Evolutionary conservation across 2,113 vertebrate species (phyloP).

Genomic region (Turdus rufiventris): DNA sequence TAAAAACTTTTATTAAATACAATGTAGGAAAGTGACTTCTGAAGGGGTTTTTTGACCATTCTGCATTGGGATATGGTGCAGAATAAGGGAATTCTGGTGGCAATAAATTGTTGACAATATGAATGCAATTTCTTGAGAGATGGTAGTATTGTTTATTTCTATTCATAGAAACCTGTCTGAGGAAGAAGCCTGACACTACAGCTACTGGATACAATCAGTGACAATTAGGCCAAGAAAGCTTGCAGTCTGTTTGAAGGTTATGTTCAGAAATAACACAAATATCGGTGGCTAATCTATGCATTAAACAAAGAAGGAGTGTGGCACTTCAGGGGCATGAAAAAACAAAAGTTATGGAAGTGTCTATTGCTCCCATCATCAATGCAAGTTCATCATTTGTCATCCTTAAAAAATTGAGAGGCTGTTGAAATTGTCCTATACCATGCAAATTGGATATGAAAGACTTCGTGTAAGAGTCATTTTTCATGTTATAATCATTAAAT

Average conservation of each 20-base stretch:
- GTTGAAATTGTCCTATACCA: not conserved
- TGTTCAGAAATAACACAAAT: not conserved
- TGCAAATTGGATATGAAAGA: not conserved
- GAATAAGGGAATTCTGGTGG: not conserved
- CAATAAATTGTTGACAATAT: not conserved
- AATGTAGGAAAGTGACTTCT: not conserved
- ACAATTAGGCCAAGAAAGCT: not conserved
- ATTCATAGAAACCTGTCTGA: not conserved
- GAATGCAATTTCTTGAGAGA: not conserved
- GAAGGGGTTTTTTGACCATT: not conserved
- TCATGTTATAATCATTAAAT: not conserved
- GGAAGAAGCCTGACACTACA: not conserved
- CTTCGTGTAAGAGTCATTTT: not conserved
- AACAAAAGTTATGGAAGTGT: not conserved
- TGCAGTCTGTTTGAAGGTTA: not conserved
- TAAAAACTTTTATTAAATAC: not conserved
- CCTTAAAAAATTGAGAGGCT: not conserved
- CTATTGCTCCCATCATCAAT: not conserved
- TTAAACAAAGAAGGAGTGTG: not conserved
- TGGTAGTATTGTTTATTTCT: not conserved
- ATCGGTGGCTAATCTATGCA: not conserved
- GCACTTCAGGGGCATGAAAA: not conserved
- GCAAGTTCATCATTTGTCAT: not conserved
- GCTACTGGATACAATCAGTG: not conserved
- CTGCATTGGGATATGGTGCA: not conserved